These are phyloP conservation scores for Geodia barretti DNA, from an alignment of 37 sponge, comb jelly and placozoan species.

Conservation along the genomic window DNA sequence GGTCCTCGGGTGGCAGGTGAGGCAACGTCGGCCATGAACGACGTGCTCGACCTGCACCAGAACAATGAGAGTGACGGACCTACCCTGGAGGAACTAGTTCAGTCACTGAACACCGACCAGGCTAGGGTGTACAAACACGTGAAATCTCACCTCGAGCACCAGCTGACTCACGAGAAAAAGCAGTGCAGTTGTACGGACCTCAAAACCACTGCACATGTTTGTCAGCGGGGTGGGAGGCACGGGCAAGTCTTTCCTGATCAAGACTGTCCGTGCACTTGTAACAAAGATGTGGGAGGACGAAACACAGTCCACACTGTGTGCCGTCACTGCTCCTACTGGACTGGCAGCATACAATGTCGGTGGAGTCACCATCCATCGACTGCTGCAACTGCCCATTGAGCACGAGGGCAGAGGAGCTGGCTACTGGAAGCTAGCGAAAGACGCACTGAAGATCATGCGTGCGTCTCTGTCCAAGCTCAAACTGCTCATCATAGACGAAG, in stretches of 20 bases:
- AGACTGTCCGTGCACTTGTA: too few species aligned
- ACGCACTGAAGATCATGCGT: constrained; percentile 29
- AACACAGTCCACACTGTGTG: too few species aligned
- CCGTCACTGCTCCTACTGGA: constrained; percentile 56
- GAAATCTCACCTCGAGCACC: constrained; percentile 2
- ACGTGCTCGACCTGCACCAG: constrained; percentile 4
- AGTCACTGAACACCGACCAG: constrained; percentile 61
- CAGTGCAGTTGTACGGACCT: too few species aligned
- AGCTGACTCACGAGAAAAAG: constrained; percentile 6
- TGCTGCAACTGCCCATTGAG: constrained; percentile 39
- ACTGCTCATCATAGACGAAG: constrained; percentile 65
- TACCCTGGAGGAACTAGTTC: constrained; percentile 28
- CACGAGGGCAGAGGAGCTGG: constrained; percentile 46
- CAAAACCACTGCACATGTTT: too few species aligned
- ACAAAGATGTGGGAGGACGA: too few species aligned
- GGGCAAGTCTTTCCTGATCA: too few species aligned
- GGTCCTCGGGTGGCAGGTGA: constrained; percentile 39
- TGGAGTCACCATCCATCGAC: constrained; percentile 42
- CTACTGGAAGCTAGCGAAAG: constrained; percentile 54
- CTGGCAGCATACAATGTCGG: constrained; percentile 48
- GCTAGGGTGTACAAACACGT: constrained; percentile 33
- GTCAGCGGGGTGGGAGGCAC: too few species aligned
- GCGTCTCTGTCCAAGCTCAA: constrained; percentile 27
- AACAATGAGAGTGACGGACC: neutral
- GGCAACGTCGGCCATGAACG: constrained; percentile 46